These are phyloP conservation scores for Pseudocheirus occidentalis DNA, from an alignment of 2,797 vertebrate genomes.

Conservation along the genomic window DNA sequence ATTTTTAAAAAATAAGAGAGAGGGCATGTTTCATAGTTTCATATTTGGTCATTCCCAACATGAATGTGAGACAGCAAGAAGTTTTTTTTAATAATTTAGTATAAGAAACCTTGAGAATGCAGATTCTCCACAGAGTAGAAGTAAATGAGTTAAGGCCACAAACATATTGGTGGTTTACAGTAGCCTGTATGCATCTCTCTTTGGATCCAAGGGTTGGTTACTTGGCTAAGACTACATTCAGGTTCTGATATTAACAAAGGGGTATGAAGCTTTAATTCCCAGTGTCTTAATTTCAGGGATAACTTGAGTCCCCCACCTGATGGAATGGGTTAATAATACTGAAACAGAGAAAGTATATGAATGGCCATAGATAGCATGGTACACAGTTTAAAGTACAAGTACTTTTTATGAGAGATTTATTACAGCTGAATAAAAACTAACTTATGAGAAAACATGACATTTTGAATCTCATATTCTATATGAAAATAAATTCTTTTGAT, in stretches of 20 bases:
- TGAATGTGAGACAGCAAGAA: background rate
- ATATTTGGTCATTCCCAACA: slow-evolving; percentile 27
- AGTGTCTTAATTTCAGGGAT: slow-evolving; percentile 60
- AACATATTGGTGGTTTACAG: slow-evolving; percentile 18
- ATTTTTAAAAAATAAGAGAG: slow-evolving; percentile 15
- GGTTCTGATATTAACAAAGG: slow-evolving; percentile 56
- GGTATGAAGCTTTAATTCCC: slow-evolving; percentile 37
- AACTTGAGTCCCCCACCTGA: slow-evolving; percentile 44
- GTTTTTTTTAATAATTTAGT: slow-evolving; percentile 47
- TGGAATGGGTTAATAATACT: slow-evolving; percentile 59
- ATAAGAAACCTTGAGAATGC: slow-evolving; percentile 17
- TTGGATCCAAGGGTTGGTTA: slow-evolving; percentile 46
- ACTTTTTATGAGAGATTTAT: slow-evolving; percentile 65
- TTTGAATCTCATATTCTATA: slow-evolving; percentile 64
- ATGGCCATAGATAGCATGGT: slow-evolving; percentile 52
- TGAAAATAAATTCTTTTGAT: slow-evolving; percentile 74
- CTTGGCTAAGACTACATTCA: slow-evolving; percentile 32
- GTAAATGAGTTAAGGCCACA: slow-evolving; percentile 26
- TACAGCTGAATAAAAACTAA: slow-evolving; percentile 65
- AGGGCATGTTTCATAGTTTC: slow-evolving; percentile 32
- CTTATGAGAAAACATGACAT: slow-evolving; percentile 57
- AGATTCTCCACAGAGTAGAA: slow-evolving; percentile 20
- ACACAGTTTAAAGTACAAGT: slow-evolving; percentile 64
- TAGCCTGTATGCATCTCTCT: slow-evolving; percentile 22
- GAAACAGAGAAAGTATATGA: slow-evolving; percentile 54